Base-by-base conservation (phyloP, 2,113 vertebrate species). In the Sceloporus undulatus region DNA sequence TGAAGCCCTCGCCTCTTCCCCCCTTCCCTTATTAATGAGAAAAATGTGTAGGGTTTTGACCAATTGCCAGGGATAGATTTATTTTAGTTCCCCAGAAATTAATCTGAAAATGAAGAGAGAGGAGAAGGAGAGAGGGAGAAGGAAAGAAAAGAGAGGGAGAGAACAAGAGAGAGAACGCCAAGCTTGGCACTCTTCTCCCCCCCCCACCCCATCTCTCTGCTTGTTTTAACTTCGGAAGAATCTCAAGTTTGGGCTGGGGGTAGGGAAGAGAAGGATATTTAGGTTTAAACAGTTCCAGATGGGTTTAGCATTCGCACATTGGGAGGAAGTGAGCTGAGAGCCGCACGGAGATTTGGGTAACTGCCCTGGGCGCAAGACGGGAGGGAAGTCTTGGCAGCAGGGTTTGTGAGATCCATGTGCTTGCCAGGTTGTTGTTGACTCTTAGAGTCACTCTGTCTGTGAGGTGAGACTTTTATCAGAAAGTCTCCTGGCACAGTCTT, bases 231-330 rank as follows among this genome's bases (percentile, higher is more conserved):
- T 97, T 95, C 91, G 94, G 96, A 97, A 96, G 97, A 97, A 97
- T 97, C 96, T 95, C 19, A 96, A 94, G 94, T 96, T 94, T 88
- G 89, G 92, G 89, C 92, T 86, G 94, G 66, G 91, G 89, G 92
- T 86, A 91, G 94, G 90, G 88, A 87, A 91, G 90, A 87, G 94
- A 92, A 87, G 88, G 94, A 92, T 96, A 97, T 97, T 97, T 97
- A 95, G 95, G 95, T 96, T 97, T 97, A 97, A 97, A 96, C 96
- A 97, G 97, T 97, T 97, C 97, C 97, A 97, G 96, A 97, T 97
- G 97, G 96, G 94, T 92, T 96, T 92, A 88, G 95, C 95, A 92
- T 96, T 92, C 79, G 84, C 95, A 95, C 94, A 91, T 93, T n/a
- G 94, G 87, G 92, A 96, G 97, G 96, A 97, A 97, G 96, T 92